Evolutionary conservation across 1,140 invertebrate genomes (phyloP).

Genomic region (Macrotrachela quadricornifera): DNA sequence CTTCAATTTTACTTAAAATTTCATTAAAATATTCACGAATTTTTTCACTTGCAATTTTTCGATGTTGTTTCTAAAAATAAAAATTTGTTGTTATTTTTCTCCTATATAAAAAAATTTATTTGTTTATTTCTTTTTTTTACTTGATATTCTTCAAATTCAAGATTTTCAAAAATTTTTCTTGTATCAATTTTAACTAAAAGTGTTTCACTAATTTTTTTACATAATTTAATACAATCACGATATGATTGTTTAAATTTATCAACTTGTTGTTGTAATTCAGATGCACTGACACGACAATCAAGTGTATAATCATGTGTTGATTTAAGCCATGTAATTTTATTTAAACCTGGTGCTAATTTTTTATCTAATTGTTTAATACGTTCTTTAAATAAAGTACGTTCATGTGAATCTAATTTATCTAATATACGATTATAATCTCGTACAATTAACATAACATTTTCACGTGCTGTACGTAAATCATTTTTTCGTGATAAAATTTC

Average conservation of each 20-base stretch:
- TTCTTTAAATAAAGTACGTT: slow-evolving; percentile 36
- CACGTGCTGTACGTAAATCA: slow-evolving; percentile 42
- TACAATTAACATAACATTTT: slow-evolving; percentile 49
- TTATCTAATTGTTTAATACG: slow-evolving; percentile 41
- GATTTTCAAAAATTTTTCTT: slow-evolving; percentile 28
- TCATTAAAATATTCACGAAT: slow-evolving; percentile 20
- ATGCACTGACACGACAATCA: slow-evolving; percentile 46
- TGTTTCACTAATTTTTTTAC: slow-evolving; percentile 51
- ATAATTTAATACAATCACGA: slow-evolving; percentile 45
- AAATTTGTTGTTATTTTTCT: too few relatives aligned
- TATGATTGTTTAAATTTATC: slow-evolving; percentile 58
- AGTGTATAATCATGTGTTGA: slow-evolving; percentile 52
- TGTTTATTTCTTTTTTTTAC: too few relatives aligned
- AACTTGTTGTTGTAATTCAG: slow-evolving; percentile 41
- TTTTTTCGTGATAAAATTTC: slow-evolving; percentile 40
- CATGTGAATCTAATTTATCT: slow-evolving; percentile 34
- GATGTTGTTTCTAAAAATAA: too few relatives aligned
- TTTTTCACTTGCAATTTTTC: slow-evolving; percentile 16
- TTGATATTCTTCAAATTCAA: slow-evolving; percentile 32
- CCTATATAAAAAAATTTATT: too few relatives aligned
- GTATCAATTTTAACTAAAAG: slow-evolving; percentile 42
- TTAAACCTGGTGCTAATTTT: slow-evolving; percentile 54
- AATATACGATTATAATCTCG: slow-evolving; percentile 58
- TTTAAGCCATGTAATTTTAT: slow-evolving; percentile 50
- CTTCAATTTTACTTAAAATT: too few relatives aligned